phyloP scores from a whole-genome alignment of 2,113 vertebrate species.

The Scophthalmus maximus region DNA sequence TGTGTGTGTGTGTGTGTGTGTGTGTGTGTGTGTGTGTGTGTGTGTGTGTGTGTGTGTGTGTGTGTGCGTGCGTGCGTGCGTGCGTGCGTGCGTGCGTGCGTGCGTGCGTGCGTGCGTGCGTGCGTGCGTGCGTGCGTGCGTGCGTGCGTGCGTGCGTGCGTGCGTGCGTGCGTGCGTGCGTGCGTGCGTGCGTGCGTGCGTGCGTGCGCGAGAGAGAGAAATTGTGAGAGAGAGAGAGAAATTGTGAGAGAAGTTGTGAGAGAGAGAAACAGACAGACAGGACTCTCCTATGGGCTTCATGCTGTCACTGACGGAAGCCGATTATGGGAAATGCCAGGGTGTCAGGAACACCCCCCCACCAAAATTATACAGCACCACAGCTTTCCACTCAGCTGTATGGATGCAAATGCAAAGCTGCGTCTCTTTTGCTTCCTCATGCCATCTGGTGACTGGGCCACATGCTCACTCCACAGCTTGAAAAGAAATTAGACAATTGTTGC shows the following conservation, averaged over 20 bases:
- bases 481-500: conserved; percentile 53
- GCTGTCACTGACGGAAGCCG: conserved; percentile 71
- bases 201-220: too few species aligned
- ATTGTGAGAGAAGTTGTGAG: too few species aligned
- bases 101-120: too few species aligned
- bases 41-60: conserved; percentile 42
- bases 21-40: neutral
- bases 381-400: conserved; percentile 69
- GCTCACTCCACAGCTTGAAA: conserved; percentile 57
- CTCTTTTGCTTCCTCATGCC: conserved; percentile 50
- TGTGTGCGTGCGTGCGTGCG: neutral
- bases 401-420: conserved; percentile 37
- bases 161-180: too few species aligned
- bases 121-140: too few species aligned
- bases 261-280: conserved; percentile 35
- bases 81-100: conserved; percentile 44
- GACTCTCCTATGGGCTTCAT: conserved; percentile 60
- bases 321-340: conserved; percentile 74
- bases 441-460: conserved; percentile 61
- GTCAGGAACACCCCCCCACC: conserved; percentile 71
- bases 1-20: neutral
- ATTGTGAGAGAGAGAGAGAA: too few species aligned
- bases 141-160: too few species aligned
- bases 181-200: conserved; percentile 54
- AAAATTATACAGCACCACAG: conserved; percentile 61